Percentiles rank a stretch among this genome's conserved stretches.
These are phyloP conservation scores for Hemaris fuciformis DNA, from an alignment of 2,888 invertebrate genomes.

Conservation along the genomic window DNA sequence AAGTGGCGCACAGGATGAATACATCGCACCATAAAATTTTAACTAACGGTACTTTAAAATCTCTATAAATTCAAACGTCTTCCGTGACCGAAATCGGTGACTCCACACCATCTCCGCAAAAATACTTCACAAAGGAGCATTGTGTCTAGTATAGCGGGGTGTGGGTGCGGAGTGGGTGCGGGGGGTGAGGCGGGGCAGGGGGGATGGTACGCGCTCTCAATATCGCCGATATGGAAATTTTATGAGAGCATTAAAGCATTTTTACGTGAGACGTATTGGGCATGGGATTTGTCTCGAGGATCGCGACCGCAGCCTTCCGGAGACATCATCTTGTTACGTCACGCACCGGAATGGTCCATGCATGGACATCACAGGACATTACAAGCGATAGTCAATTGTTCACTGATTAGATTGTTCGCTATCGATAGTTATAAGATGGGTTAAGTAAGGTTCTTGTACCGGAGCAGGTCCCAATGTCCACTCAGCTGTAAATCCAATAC, in stretches of 20 bases:
- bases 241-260: slow-evolving; percentile 38
- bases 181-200: neutral
- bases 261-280: slow-evolving; percentile 32
- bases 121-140: neutral
- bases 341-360: neutral
- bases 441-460: neutral
- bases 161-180: neutral
- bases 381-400: neutral
- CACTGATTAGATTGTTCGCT: neutral
- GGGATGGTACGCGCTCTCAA: neutral
- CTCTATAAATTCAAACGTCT: neutral
- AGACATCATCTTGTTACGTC: neutral
- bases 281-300: neutral
- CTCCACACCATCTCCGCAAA: neutral
- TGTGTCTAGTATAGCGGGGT: neutral
- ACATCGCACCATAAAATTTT: neutral
- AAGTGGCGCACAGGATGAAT: neutral
- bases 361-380: neutral
- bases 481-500: neutral
- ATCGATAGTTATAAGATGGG: too few relatives aligned
- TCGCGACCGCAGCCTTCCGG: neutral
- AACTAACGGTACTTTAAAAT: slow-evolving; percentile 8
- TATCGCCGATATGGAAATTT: slow-evolving; percentile 36
- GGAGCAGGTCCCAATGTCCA: neutral
- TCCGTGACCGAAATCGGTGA: neutral